Evolutionary conservation across 1,140 invertebrate genomes (phyloP).

Genomic region (Halesus radiatus): DNA sequence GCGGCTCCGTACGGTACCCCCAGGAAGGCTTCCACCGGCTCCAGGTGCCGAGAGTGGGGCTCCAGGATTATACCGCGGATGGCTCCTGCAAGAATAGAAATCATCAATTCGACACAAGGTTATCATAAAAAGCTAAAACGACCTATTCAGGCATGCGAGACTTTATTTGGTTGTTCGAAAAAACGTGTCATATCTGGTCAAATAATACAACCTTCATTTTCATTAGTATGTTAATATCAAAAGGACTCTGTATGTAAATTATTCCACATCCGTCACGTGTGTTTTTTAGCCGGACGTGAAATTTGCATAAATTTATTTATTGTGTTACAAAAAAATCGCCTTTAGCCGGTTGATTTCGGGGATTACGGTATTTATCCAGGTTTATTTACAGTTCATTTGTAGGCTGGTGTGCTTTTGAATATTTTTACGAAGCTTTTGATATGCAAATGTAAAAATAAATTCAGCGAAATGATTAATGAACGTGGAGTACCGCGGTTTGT

Average conservation of each 20-base stretch:
- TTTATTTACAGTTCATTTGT: constrained; percentile 19
- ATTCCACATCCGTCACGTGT: not conserved
- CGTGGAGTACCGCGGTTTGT: too few species aligned
- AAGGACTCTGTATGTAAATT: not conserved
- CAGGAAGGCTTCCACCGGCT: constrained; percentile 85
- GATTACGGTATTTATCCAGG: not conserved
- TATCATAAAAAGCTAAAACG: too few species aligned
- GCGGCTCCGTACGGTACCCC: constrained; percentile 89
- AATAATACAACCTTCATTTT: not conserved
- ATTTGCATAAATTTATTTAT: constrained; percentile 32
- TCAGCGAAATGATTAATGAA: not conserved
- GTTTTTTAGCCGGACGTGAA: not conserved
- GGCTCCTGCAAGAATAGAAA: constrained; percentile 16
- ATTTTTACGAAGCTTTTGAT: constrained; percentile 17
- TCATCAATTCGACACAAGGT: too few species aligned
- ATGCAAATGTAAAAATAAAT: constrained; percentile 20
- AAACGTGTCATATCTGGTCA: not conserved
- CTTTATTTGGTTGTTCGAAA: too few species aligned
- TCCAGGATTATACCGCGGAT: constrained; percentile 81
- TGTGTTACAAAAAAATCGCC: constrained; percentile 10
- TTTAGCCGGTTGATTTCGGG: not conserved
- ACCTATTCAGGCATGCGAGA: too few species aligned
- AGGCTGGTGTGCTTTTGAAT: constrained; percentile 2
- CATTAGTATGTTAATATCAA: too few species aligned
- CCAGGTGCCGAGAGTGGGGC: constrained; percentile 80